Conservation (phyloP, 2,113 vertebrate species). For the Turdus rufiventris region DNA sequence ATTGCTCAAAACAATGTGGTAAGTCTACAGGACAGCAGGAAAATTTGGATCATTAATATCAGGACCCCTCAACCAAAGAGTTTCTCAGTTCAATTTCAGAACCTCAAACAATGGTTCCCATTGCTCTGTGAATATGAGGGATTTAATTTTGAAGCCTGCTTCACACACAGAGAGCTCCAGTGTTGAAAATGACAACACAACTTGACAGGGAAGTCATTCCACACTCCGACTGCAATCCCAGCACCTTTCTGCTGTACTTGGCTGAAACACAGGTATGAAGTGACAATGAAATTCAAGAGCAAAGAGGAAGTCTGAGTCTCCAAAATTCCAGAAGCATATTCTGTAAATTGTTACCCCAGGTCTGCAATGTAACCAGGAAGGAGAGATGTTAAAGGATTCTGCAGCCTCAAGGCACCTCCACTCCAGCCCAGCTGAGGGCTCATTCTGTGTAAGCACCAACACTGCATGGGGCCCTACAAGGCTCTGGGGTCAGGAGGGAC, state of each 20-base stretch:
- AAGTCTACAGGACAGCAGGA: background rate
- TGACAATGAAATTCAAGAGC: background rate
- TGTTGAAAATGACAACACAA: background rate
- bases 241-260: background rate
- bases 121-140: background rate
- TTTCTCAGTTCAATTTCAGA: background rate
- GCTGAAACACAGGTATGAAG: background rate
- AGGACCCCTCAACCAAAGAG: background rate
- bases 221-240: background rate
- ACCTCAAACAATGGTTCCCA: background rate
- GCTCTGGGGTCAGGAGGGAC: background rate
- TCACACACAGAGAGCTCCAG: background rate
- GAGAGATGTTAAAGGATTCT: background rate
- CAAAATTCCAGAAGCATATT: background rate
- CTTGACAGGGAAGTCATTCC: background rate
- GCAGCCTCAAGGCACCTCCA: background rate
- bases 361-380: background rate
- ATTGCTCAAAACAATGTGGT: background rate
- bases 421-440: background rate
- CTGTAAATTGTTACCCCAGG: background rate
- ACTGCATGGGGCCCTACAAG: background rate
- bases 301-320: background rate
- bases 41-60: background rate
- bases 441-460: background rate
- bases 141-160: background rate